These are phyloP conservation scores for Cephus cinctus DNA, from an alignment of 1,140 invertebrate genomes.

Conservation along the genomic window DNA sequence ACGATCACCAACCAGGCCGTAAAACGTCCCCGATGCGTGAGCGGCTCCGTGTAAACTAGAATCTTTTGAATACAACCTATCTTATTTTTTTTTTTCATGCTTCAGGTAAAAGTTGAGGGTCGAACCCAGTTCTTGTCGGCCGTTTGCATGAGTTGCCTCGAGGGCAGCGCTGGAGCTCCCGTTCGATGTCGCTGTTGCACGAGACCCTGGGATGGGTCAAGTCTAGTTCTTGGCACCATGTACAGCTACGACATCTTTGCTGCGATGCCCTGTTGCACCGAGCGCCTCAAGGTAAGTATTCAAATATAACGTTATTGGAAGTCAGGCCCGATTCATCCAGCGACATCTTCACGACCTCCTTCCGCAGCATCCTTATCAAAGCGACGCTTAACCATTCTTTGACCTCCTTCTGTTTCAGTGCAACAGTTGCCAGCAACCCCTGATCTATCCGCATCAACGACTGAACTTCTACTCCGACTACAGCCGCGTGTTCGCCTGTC, in stretches of 20 bases:
- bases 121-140: slow-evolving; percentile 88
- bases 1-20: background rate
- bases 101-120: slow-evolving; percentile 84
- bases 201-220: slow-evolving; percentile 88
- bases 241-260: slow-evolving; percentile 98
- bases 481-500: slow-evolving; percentile 87
- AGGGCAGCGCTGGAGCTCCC: slow-evolving; percentile 70
- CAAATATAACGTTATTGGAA: slow-evolving; percentile 6
- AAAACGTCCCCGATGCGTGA: background rate
- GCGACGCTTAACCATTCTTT: slow-evolving; percentile 13
- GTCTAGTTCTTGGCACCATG: slow-evolving; percentile 92
- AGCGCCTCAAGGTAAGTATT: slow-evolving; percentile 80
- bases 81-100: slow-evolving; percentile 28
- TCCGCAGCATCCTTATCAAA: background rate
- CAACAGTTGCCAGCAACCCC: slow-evolving; percentile 83
- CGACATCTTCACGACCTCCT: background rate
- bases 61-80: background rate
- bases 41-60: background rate
- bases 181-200: slow-evolving; percentile 74
- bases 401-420: slow-evolving; percentile 67
- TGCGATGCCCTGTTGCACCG: slow-evolving; percentile 91
- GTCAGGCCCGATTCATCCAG: background rate
- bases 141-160: slow-evolving; percentile 90
- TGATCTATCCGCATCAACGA: slow-evolving; percentile 82
- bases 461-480: slow-evolving; percentile 94